phyloP scores from a whole-genome alignment of 2,888 invertebrate species.

The Coelinius sp. region DNA sequence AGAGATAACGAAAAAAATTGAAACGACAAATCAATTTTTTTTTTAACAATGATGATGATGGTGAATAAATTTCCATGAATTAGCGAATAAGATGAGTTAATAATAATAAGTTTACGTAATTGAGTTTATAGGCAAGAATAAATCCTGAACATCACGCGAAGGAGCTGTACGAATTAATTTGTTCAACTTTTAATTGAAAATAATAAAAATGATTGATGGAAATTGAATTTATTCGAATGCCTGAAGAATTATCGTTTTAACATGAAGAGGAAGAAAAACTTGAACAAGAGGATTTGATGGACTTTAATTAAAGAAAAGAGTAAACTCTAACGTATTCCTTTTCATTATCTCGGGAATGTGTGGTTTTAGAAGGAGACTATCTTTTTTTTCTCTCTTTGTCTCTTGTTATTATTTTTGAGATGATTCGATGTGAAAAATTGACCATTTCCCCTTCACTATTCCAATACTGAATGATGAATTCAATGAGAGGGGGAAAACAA shows the following conservation, averaged over 20 bases:
- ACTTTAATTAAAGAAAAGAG: neutral
- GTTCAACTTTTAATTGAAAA: neutral
- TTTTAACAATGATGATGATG: neutral
- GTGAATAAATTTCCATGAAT: neutral
- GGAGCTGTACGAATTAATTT: neutral
- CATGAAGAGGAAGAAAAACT: conserved; percentile 6
- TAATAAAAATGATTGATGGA: neutral
- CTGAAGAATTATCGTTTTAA: neutral
- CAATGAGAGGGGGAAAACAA: no score
- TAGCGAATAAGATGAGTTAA: neutral
- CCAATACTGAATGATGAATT: no score
- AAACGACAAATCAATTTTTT: neutral
- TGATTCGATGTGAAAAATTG: no score
- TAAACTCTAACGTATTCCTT: neutral
- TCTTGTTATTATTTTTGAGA: no score
- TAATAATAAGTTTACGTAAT: neutral
- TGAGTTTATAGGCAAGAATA: neutral
- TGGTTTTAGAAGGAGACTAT: no score
- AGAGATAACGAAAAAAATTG: no score
- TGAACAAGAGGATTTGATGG: neutral
- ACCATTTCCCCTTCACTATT: no score
- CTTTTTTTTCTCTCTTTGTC: no score
- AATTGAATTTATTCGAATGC: neutral
- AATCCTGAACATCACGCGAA: neutral
- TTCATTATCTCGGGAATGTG: no score